These are phyloP conservation scores for Lamprotornis superbus DNA, from an alignment of 2,113 vertebrate genomes.

Conservation along the genomic window DNA sequence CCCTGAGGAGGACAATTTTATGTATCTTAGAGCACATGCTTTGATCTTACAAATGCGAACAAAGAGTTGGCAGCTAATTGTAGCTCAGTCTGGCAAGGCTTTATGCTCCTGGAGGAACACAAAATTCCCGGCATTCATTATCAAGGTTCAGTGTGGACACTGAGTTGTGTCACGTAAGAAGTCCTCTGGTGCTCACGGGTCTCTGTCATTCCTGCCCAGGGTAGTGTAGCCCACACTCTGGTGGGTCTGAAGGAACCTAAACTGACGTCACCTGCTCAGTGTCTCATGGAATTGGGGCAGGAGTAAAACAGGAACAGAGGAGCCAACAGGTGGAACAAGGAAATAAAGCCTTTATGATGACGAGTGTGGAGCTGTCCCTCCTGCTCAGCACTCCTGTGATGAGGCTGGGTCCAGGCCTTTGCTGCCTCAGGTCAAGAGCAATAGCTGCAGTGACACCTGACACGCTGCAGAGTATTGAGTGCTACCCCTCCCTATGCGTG, in stretches of 20 bases:
- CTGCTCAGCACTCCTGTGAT: not conserved
- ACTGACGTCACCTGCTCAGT: rapidly evolving
- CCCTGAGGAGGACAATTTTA: not conserved
- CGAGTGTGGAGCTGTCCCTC: not conserved
- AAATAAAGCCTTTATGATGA: rapidly evolving
- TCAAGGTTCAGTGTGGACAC: not conserved
- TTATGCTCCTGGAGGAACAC: not conserved
- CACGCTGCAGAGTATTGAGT: rapidly evolving
- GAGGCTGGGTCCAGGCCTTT: not conserved
- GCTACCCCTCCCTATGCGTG: not conserved
- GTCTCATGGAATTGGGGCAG: rapidly evolving
- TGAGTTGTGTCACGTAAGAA: not conserved
- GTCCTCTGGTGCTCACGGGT: not conserved
- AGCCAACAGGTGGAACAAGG: not conserved
- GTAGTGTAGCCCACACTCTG: not conserved
- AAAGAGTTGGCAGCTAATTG: not conserved
- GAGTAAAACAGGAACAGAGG: not conserved
- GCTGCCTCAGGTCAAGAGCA: not conserved
- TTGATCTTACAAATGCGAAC: not conserved
- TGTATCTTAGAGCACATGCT: not conserved
- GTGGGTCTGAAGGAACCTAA: not conserved
- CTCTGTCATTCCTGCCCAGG: not conserved
- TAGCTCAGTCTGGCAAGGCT: not conserved
- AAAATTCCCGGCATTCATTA: not conserved
- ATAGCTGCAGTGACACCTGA: rapidly evolving